phyloP scores from a whole-genome alignment of 1,140 invertebrate genomes.

The Bombus polaris region DNA sequence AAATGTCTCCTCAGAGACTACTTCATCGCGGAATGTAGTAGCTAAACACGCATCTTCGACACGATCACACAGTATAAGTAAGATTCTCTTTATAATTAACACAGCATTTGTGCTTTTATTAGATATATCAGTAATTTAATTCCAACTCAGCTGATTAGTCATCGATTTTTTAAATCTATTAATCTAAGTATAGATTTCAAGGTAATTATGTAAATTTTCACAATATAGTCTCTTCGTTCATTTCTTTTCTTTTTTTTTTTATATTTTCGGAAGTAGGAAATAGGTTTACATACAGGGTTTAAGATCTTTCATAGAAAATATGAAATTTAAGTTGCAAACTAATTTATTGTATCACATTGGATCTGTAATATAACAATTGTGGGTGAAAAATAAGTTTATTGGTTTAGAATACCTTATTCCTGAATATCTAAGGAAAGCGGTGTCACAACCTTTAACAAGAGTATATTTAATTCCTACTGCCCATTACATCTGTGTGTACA shows the following conservation, averaged over 20 bases:
- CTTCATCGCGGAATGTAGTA: conserved; percentile 29
- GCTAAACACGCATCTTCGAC: conserved; percentile 13
- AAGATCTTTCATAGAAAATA: not conserved
- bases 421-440: not conserved
- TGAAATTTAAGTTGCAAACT: not conserved
- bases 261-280: not conserved
- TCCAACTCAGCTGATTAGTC: not conserved
- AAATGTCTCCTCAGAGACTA: conserved; percentile 52
- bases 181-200: not conserved
- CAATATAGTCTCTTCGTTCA: not conserved
- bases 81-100: not conserved
- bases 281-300: not conserved
- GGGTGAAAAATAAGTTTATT: not conserved
- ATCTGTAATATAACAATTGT: conserved; percentile 40
- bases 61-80: not conserved
- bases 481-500: not conserved
- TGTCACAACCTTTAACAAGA: conserved; percentile 55
- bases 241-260: not conserved
- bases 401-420: conserved; percentile 11
- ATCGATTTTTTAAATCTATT: not conserved
- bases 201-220: not conserved
- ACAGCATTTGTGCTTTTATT: not conserved
- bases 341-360: conserved; percentile 50
- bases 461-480: conserved; percentile 29
- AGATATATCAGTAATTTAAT: not conserved